Percentiles rank a stretch among this genome's conserved stretches.
These are phyloP conservation scores for Albula goreensis DNA, from an alignment of 2,113 vertebrate genomes.

Conservation along the genomic window DNA sequence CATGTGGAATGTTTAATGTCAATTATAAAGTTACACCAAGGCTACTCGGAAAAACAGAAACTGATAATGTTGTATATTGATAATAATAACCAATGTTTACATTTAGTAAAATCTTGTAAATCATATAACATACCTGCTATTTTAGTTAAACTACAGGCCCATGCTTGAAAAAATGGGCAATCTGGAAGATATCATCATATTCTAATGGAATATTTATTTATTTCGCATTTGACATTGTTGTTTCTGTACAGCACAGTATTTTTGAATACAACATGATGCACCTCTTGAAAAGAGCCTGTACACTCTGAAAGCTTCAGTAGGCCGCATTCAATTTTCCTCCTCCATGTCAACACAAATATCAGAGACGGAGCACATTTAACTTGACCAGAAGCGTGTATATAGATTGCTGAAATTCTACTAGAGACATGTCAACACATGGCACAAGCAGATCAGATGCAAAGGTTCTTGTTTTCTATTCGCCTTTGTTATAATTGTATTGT, in stretches of 20 bases:
- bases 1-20: too few relatives aligned
- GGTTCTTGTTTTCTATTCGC: neutral
- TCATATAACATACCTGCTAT: neutral
- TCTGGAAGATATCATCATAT: neutral
- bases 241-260: neutral
- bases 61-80: too few relatives aligned
- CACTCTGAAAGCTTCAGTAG: neutral
- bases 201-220: neutral
- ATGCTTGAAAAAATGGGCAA: neutral
- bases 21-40: too few relatives aligned
- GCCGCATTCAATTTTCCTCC: neutral
- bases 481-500: neutral
- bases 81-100: neutral
- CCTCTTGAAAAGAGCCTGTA: neutral
- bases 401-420: neutral
- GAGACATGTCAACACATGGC: neutral
- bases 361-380: neutral
- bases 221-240: neutral
- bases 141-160: neutral
- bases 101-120: neutral
- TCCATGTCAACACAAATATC: neutral
- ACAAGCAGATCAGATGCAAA: neutral
- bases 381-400: neutral
- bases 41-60: too few relatives aligned
- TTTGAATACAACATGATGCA: neutral